These are phyloP conservation scores for Micropoecilia bifurca DNA, from an alignment of 2,797 vertebrate genomes.

Conservation along the genomic window DNA sequence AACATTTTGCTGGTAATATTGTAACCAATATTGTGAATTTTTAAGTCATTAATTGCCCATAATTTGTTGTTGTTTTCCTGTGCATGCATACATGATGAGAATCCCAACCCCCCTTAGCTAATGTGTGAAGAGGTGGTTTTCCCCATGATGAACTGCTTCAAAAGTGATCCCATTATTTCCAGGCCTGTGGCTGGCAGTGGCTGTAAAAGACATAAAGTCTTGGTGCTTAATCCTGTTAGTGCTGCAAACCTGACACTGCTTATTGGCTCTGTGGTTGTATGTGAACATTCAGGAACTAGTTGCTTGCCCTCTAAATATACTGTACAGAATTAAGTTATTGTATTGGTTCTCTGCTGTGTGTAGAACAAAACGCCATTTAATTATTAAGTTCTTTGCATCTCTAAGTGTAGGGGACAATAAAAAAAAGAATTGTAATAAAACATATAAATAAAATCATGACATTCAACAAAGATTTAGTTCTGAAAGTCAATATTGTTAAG, in stretches of 20 bases:
- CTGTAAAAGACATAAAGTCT: slow-evolving; percentile 84
- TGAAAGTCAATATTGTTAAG: slow-evolving; percentile 50
- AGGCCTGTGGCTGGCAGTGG: slow-evolving; percentile 77
- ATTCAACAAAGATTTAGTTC: slow-evolving; percentile 14
- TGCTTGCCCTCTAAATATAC: slow-evolving; percentile 77
- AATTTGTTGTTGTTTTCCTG: slow-evolving; percentile 41
- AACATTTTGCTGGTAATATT: neutral
- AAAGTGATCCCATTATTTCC: slow-evolving; percentile 83
- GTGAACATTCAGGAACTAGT: slow-evolving; percentile 75
- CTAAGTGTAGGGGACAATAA: slow-evolving; percentile 4
- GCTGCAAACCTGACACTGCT: slow-evolving; percentile 78
- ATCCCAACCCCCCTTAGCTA: slow-evolving; percentile 58
- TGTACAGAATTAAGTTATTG: slow-evolving; percentile 71
- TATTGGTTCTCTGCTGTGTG: slow-evolving; percentile 31
- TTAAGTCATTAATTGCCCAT: slow-evolving; percentile 54
- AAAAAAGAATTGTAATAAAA: neutral
- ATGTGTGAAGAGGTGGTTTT: slow-evolving; percentile 75
- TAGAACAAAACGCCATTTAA: slow-evolving; percentile 31
- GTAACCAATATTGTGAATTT: slow-evolving; percentile 39
- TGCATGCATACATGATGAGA: slow-evolving; percentile 38
- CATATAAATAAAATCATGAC: slow-evolving; percentile 2
- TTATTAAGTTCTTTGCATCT: neutral
- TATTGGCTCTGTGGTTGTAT: slow-evolving; percentile 75
- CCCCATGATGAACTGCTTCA: slow-evolving; percentile 79
- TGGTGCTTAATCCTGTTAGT: slow-evolving; percentile 84